Conservation (phyloP, 2,888 invertebrate genomes). For the Lumbricus terrestris region DNA sequence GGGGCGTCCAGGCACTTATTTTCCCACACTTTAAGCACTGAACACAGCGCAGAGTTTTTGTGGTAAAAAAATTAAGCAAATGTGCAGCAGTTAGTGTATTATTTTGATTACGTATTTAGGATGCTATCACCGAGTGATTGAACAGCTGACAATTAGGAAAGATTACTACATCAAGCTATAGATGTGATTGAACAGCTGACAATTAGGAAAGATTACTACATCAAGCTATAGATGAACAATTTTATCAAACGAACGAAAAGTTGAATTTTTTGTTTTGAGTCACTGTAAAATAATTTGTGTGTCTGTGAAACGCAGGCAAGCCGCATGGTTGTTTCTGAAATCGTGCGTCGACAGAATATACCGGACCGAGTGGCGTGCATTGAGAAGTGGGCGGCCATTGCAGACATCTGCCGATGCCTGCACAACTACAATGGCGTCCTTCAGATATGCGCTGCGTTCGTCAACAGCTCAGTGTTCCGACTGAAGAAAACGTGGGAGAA, state of each 20-base stretch:
- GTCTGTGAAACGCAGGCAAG: slow-evolving; percentile 66
- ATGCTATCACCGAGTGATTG: too few species aligned
- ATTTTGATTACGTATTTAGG: too few species aligned
- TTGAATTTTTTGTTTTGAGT: not conserved
- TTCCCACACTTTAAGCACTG: too few species aligned
- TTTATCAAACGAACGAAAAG: not conserved
- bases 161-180: not conserved
- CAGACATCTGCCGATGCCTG: slow-evolving; percentile 80
- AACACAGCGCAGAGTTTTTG: too few species aligned
- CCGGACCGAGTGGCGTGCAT: slow-evolving; percentile 76
- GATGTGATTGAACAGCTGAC: not conserved
- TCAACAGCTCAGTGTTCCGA: slow-evolving; percentile 81
- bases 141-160: not conserved
- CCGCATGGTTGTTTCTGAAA: slow-evolving; percentile 82
- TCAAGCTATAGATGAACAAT: not conserved
- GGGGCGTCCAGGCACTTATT: too few species aligned
- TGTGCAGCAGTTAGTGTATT: too few species aligned
- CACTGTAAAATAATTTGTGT: not conserved
- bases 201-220: not conserved
- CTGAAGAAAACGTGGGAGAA: slow-evolving; percentile 91
- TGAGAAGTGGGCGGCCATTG: slow-evolving; percentile 90
- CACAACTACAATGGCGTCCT: slow-evolving; percentile 91
- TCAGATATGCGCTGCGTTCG: slow-evolving; percentile 86
- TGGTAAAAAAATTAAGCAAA: too few species aligned
- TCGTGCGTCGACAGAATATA: slow-evolving; percentile 70